These are phyloP conservation scores for Standfussiana lucernea DNA, from an alignment of 2,888 invertebrate genomes.

Conservation along the genomic window DNA sequence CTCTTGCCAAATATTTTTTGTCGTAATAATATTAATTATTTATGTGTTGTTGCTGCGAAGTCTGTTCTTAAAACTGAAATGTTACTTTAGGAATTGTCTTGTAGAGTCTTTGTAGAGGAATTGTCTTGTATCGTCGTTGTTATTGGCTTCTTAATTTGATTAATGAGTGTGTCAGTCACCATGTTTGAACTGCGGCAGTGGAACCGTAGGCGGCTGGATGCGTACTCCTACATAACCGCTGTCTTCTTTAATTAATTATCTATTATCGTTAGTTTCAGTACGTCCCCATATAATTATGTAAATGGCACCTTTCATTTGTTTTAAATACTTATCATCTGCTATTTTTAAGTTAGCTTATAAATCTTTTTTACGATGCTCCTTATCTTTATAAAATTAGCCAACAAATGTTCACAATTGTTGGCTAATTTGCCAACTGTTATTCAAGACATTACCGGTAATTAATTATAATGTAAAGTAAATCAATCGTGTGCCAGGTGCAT, in stretches of 20 bases:
- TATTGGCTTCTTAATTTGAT: slow-evolving; percentile 66
- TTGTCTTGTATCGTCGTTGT: slow-evolving; percentile 49
- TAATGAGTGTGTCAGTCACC: slow-evolving; percentile 61
- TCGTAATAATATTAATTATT: slow-evolving; percentile 6
- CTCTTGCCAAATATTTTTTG: no score
- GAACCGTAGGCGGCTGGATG: slow-evolving; percentile 58
- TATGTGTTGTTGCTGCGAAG: slow-evolving; percentile 9
- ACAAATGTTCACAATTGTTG: no score
- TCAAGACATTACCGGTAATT: background rate
- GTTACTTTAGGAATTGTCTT: slow-evolving; percentile 15
- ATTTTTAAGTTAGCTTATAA: slow-evolving; percentile 6
- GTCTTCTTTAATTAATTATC: slow-evolving; percentile 57
- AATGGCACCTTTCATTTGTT: slow-evolving; percentile 6
- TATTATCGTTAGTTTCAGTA: slow-evolving; percentile 42
- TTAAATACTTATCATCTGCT: background rate
- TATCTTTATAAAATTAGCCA: slow-evolving; percentile 9
- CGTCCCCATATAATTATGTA: slow-evolving; percentile 20
- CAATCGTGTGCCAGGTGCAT: background rate
- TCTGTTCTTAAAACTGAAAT: slow-evolving; percentile 26
- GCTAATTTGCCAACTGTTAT: slow-evolving; percentile 9
- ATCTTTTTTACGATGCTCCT: background rate
- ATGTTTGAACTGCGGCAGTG: slow-evolving; percentile 48
- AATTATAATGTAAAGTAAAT: slow-evolving; percentile 28
- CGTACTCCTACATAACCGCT: slow-evolving; percentile 49
- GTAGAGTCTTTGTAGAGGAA: no score